Percentiles rank a stretch among this genome's conserved stretches.
Evolutionary conservation across 2,797 vertebrate species (phyloP).

Genomic region (Trichosurus vulpecula): DNA sequence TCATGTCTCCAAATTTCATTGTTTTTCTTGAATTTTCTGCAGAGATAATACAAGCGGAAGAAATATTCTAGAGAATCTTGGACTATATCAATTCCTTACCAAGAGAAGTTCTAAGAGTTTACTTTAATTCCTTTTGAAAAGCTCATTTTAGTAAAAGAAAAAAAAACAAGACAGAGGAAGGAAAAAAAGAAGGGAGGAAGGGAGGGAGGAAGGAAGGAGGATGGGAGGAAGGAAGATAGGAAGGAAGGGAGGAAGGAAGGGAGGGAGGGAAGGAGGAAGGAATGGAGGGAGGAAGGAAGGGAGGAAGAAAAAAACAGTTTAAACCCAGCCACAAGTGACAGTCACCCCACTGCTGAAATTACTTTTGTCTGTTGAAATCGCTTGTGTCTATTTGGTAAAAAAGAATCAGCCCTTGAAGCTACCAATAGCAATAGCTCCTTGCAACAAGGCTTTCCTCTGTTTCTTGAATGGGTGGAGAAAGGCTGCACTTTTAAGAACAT

Average conservation of each 20-base stretch:
- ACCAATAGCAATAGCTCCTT: neutral
- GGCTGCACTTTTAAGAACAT: neutral
- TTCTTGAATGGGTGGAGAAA: neutral
- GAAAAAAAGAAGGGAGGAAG: no score
- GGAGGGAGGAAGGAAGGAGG: no score
- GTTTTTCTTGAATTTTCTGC: neutral
- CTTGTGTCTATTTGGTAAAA: neutral
- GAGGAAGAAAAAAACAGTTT: neutral
- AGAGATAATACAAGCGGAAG: neutral
- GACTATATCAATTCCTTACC: neutral
- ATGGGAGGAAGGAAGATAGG: no score
- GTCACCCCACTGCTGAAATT: neutral
- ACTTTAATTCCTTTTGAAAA: neutral
- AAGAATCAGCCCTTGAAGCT: neutral
- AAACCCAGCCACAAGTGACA: neutral
- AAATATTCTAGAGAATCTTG: neutral
- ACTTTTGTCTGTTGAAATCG: neutral
- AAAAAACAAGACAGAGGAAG: neutral
- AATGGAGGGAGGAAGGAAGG: no score
- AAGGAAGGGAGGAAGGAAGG: neutral
- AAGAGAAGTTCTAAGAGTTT: neutral
- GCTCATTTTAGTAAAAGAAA: neutral
- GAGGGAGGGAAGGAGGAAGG: no score
- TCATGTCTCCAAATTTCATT: neutral
- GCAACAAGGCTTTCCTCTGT: neutral